Evolutionary conservation across 2,797 vertebrate genomes (phyloP), one percentile per base, ranked within the genome.

Genomic region (Sebastes elongatus): DNA sequence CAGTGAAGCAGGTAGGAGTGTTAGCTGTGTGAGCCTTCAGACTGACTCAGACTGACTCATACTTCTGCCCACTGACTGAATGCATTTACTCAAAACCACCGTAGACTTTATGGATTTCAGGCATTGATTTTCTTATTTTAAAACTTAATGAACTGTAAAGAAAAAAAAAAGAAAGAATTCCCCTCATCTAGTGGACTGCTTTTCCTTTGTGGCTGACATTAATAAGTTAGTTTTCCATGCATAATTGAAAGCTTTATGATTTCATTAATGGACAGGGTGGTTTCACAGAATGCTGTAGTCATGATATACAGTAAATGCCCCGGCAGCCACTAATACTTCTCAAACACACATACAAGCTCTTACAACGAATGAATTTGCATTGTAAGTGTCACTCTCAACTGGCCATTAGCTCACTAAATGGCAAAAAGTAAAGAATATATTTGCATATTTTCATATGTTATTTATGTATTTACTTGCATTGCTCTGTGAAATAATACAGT

Each of bases 71-170:
- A 91, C 89, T 70, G 89, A 91, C 90, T 89, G 83, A 91, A 87
- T 88, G 86, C 86, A 84, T 93, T 91, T 91, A 85, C 88, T 90
- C 83, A 89, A 90, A 94, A 82, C 87, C 88, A 86, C 80, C 4
- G 59, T 69, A 49, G 89, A 91, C 86, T 89, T 86, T 88, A 92
- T 93, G 73, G 91, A 93, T 94, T 91, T 68, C 49, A 81, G 74
- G 10, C 73, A 94, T 92, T 82, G 94, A 95, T 95, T 93, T 93
- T 92, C 83, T 89, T 92, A 93, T 94, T 94, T 94, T 75, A 88
- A 93, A 94, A 93, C 76, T 81, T 92, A 93, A 94, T 94, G 84
- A 94, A 90, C 82, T 92, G 86, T 81, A 80, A 75, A 83, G 57
- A 57, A 46, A 18, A 18, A 46, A 65, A 55, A 69, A 32, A 78